Conservation (phyloP, 2,113 vertebrate genomes). For the Morone saxatilis region DNA sequence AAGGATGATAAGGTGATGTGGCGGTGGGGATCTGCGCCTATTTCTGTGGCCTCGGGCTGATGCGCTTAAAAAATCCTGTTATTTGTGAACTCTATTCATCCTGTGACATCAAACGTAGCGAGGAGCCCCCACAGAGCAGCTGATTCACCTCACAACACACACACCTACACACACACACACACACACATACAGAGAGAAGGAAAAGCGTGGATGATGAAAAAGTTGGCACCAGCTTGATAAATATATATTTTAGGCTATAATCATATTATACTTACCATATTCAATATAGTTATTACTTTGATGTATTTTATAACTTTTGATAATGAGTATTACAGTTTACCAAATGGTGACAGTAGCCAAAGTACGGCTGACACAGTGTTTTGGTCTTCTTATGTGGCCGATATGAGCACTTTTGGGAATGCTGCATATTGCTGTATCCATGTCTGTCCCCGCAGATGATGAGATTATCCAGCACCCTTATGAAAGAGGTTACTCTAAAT, state of each 20-base stretch:
- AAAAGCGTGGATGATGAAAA: too few species aligned
- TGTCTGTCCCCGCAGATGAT: slow-evolving; percentile 34
- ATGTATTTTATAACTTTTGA: not conserved
- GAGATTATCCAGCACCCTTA: slow-evolving; percentile 50
- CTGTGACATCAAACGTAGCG: slow-evolving; percentile 54
- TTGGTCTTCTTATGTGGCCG: not conserved
- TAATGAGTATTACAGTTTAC: not conserved
- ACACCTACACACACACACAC: not conserved
- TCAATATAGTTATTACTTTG: not conserved
- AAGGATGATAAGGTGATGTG: slow-evolving; percentile 34
- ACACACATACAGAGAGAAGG: not conserved
- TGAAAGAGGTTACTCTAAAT: slow-evolving; percentile 60
- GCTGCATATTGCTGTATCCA: not conserved
- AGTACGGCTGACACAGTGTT: too few species aligned
- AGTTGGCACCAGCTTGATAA: too few species aligned
- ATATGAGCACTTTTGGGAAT: slow-evolving; percentile 6
- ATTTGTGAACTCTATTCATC: slow-evolving; percentile 51
- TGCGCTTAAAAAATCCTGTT: slow-evolving; percentile 41
- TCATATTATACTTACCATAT: too few species aligned
- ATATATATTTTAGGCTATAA: too few species aligned
- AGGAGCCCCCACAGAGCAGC: slow-evolving; percentile 11
- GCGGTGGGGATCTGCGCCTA: not conserved
- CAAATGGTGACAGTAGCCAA: not conserved
- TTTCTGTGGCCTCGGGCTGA: slow-evolving; percentile 38
- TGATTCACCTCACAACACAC: not conserved